Evolutionary conservation across 1,140 invertebrate species (phyloP).

Genomic region (Harlomillsia oculata): DNA sequence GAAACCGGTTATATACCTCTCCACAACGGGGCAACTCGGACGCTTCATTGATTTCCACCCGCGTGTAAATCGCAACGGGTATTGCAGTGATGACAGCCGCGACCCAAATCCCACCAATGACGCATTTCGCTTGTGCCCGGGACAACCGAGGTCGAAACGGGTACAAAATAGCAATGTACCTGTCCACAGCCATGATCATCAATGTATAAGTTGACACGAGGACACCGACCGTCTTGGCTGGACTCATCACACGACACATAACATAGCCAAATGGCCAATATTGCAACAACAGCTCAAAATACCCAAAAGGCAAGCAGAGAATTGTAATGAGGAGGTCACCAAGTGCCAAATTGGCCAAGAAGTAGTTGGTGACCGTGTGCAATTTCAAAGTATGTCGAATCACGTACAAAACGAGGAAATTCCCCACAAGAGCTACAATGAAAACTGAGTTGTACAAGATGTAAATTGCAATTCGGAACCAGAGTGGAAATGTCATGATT

Average conservation of each 20-base stretch:
- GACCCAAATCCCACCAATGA: constrained; percentile 64
- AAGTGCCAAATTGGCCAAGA: constrained; percentile 72
- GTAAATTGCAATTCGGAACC: constrained; percentile 55
- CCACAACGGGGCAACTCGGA: constrained; percentile 4
- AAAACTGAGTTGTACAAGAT: constrained; percentile 62
- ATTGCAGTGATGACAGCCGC: constrained; percentile 69
- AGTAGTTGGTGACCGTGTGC: constrained; percentile 75
- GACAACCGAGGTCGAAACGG: constrained; percentile 68
- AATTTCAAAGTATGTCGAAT: constrained; percentile 63
- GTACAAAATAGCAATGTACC: constrained; percentile 77
- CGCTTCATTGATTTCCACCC: neutral
- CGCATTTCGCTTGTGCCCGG: constrained; percentile 55
- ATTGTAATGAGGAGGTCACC: constrained; percentile 75
- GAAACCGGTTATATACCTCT: too few species aligned
- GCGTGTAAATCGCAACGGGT: constrained; percentile 61
- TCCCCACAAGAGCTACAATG: constrained; percentile 61
- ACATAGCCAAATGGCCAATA: constrained; percentile 72
- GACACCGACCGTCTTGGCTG: constrained; percentile 50
- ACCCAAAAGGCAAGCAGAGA: constrained; percentile 76
- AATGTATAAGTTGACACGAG: constrained; percentile 62
- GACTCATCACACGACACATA: constrained; percentile 68
- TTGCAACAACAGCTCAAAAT: constrained; percentile 59
- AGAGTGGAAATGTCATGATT: neutral
- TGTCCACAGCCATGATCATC: constrained; percentile 71
- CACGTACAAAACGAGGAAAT: constrained; percentile 69